Conservation (phyloP, 37 sponge, comb jelly and placozoan genomes). For the Lycopodina hypogea region DNA sequence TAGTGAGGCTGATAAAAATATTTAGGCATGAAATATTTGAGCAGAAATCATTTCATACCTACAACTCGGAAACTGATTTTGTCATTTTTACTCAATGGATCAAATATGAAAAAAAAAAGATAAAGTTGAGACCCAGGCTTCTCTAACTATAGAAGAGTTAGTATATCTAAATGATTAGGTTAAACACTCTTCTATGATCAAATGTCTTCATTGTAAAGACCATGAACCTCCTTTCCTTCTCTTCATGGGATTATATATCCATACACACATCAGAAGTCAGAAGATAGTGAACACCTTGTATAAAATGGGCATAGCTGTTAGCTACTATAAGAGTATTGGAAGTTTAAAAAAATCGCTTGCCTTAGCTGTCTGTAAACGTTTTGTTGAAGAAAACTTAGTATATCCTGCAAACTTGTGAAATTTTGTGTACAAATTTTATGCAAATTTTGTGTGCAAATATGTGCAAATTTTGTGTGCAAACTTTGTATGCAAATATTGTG, state of each 20-base stretch:
- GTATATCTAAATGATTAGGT: neutral
- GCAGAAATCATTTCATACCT: neutral
- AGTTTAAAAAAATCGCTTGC: neutral
- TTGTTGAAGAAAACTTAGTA: slow-evolving; percentile 11
- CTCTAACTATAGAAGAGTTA: neutral
- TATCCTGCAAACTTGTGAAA: neutral
- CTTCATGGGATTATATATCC: neutral
- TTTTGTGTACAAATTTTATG: neutral
- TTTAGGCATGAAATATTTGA: neutral
- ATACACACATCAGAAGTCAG: slow-evolving; percentile 9
- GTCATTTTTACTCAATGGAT: neutral
- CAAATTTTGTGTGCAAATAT: too few species aligned
- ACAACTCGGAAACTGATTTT: neutral
- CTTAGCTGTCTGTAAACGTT: neutral
- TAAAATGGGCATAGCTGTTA: neutral
- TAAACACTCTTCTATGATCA: too few species aligned
- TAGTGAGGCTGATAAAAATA: neutral
- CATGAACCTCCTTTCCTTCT: slow-evolving; percentile 5
- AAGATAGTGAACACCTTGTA: slow-evolving; percentile 10
- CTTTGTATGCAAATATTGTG: too few species aligned
- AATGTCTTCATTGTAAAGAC: neutral
- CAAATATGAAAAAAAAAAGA: neutral
- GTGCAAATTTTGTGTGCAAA: too few species aligned
- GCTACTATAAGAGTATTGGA: slow-evolving; percentile 2
- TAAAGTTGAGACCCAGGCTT: neutral